Evolutionary conservation across 2,888 invertebrate species (phyloP).

Genomic region (Drosophila colorata): DNA sequence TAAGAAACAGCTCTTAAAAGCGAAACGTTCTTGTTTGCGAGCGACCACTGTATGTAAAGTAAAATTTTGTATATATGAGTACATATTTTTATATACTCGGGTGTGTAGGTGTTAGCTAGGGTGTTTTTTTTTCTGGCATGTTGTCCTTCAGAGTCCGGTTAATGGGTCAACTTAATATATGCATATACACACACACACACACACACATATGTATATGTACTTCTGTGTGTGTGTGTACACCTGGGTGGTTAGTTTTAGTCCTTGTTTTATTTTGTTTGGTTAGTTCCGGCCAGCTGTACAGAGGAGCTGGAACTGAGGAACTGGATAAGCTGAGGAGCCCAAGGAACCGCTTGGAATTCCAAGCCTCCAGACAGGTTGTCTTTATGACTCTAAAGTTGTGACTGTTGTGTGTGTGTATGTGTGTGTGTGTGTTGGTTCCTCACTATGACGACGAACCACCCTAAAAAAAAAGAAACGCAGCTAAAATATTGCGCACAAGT

Average conservation of each 20-base stretch:
- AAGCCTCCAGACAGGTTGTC: not conserved
- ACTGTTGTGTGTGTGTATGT: slow-evolving; percentile 2
- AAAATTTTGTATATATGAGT: not conserved
- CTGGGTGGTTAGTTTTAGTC: slow-evolving; percentile 12
- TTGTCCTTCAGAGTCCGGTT: slow-evolving; percentile 33
- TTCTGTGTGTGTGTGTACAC: not conserved
- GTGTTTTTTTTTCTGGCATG: not conserved
- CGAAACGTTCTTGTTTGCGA: not conserved
- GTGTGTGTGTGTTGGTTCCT: not conserved
- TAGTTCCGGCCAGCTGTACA: slow-evolving; percentile 29
- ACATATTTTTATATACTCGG: not conserved
- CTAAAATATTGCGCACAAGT: slow-evolving; percentile 20
- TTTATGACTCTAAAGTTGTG: not conserved
- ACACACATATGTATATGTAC: too few species aligned
- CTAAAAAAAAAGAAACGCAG: slow-evolving; percentile 1
- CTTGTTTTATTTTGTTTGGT: not conserved
- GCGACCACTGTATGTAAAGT: slow-evolving; percentile 2
- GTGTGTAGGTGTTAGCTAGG: not conserved
- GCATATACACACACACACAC: too few species aligned
- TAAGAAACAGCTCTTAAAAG: not conserved
- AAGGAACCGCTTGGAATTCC: not conserved
- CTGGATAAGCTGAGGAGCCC: not conserved
- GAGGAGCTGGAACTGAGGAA: slow-evolving; percentile 8
- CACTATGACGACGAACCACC: slow-evolving; percentile 37
- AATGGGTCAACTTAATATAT: slow-evolving; percentile 32